Evolutionary conservation across 2,888 invertebrate species (phyloP).

Genomic region (Eilema sororculum): DNA sequence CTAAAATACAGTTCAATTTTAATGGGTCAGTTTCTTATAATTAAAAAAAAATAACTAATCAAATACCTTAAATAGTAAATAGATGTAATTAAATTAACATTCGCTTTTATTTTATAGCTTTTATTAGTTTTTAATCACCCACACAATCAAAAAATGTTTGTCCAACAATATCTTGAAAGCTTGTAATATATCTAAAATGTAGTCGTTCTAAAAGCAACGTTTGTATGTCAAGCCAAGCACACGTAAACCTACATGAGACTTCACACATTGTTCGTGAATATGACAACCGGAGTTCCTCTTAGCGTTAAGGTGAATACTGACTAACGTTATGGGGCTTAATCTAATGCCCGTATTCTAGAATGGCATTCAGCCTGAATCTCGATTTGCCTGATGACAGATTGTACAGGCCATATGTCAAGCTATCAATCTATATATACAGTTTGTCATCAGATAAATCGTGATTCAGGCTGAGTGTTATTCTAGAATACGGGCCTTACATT

Average conservation of each 20-base stretch:
- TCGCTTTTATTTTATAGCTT: neutral
- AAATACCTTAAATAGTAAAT: neutral
- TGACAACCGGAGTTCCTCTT: neutral
- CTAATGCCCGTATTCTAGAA: too few species aligned
- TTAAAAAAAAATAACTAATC: neutral
- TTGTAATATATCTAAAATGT: neutral
- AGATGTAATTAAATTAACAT: neutral
- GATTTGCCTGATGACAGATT: too few species aligned
- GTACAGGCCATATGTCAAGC: too few species aligned
- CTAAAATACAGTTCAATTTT: too few species aligned
- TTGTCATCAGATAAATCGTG: too few species aligned
- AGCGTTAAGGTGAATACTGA: neutral
- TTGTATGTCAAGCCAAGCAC: neutral
- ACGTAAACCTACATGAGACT: neutral
- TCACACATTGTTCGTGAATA: slow-evolving; percentile 1
- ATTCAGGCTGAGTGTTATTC: too few species aligned
- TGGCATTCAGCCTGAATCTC: too few species aligned
- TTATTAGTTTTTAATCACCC: neutral
- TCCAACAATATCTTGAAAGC: neutral
- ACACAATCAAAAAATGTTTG: neutral
- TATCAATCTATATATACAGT: too few species aligned
- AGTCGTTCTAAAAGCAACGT: slow-evolving; percentile 4
- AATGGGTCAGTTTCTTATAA: too few species aligned
- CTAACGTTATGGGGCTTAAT: neutral
- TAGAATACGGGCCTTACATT: too few species aligned